Evolutionary conservation across 2,113 vertebrate species (phyloP).

Genomic region (Papio anubis): DNA sequence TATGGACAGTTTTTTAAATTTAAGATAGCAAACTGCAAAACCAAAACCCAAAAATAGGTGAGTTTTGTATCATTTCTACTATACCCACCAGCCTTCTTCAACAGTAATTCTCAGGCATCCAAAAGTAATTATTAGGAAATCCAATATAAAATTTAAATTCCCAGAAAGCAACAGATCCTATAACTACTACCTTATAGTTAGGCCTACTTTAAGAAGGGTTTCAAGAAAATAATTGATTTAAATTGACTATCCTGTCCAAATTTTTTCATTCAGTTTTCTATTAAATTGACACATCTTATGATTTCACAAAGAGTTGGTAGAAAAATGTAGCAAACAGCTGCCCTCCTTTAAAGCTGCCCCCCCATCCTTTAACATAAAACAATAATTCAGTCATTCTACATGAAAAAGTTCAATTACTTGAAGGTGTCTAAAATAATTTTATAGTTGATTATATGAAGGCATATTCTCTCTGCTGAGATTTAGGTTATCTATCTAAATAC

Average conservation of each 20-base stretch:
- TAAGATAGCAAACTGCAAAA: background rate
- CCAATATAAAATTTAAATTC: background rate
- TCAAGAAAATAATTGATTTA: background rate
- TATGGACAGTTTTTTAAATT: background rate
- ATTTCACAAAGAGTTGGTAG: background rate
- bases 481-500: background rate
- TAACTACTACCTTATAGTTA: background rate
- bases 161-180: background rate
- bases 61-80: background rate
- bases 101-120: background rate
- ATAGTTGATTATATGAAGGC: background rate
- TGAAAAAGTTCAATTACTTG: background rate
- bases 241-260: background rate
- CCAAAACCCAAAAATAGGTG: background rate
- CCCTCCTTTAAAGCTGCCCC: background rate
- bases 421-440: background rate
- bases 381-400: background rate
- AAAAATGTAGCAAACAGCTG: background rate
- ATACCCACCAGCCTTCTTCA: background rate
- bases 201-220: background rate
- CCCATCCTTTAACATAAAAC: background rate
- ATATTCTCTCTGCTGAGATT: background rate
- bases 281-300: background rate
- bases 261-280: background rate
- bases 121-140: background rate